Conservation (phyloP, 2,113 vertebrate genomes). For the Ammodytes marinus region DNA sequence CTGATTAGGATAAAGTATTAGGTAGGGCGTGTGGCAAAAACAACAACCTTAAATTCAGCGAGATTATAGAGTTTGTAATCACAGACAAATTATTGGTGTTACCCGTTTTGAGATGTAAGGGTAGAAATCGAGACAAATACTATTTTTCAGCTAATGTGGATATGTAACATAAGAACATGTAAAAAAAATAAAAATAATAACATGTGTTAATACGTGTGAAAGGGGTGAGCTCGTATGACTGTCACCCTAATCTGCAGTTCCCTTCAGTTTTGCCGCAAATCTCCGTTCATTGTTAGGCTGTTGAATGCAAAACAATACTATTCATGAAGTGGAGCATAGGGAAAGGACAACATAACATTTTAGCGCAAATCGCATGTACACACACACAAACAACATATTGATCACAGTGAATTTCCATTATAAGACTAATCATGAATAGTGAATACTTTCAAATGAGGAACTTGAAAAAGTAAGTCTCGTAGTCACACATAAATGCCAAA, state of each 20-base stretch:
- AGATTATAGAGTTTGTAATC: conserved; percentile 35
- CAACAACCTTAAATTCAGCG: conserved; percentile 11
- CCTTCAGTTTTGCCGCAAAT: not conserved
- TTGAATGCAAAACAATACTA: not conserved
- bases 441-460: no score
- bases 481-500: no score
- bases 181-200: no score
- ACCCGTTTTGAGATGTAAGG: conserved; percentile 3
- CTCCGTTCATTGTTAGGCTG: conserved; percentile 2
- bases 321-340: not conserved
- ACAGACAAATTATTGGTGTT: conserved; percentile 2
- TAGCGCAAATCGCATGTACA: no score
- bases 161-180: no score
- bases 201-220: not conserved
- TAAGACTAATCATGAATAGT: no score
- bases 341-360: no score
- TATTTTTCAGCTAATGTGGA: no score
- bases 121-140: not conserved
- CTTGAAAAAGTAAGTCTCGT: no score
- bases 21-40: conserved; percentile 20
- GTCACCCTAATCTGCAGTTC: not conserved
- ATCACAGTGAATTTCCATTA: no score
- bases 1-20: conserved; percentile 45
- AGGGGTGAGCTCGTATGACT: not conserved
- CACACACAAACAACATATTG: no score